These are phyloP conservation scores for Melanostoma mellinum DNA, from an alignment of 2,888 invertebrate genomes.

Conservation along the genomic window DNA sequence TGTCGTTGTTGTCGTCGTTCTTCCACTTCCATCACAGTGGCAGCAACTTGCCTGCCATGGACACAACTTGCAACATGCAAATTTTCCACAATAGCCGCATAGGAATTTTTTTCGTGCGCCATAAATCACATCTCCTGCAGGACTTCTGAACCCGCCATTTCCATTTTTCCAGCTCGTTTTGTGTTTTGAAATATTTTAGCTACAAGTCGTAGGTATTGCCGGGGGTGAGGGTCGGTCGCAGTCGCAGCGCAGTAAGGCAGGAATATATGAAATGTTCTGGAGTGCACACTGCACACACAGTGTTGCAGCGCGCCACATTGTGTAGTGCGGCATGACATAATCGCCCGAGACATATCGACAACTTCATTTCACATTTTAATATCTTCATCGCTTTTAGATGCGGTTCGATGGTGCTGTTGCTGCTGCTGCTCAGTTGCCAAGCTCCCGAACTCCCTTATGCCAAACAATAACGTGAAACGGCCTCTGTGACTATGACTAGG, in stretches of 20 bases:
- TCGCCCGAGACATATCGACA: slow-evolving; percentile 71
- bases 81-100: slow-evolving; percentile 70
- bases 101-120: slow-evolving; percentile 70
- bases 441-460: slow-evolving; percentile 42
- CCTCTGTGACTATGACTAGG: slow-evolving; percentile 11
- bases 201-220: too few species aligned
- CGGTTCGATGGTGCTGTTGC: slow-evolving; percentile 35
- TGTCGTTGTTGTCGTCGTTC: slow-evolving; percentile 45
- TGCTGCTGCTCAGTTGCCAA: slow-evolving; percentile 10
- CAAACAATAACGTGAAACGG: slow-evolving; percentile 32
- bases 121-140: slow-evolving; percentile 73
- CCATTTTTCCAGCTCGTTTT: slow-evolving; percentile 53
- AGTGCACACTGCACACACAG: slow-evolving; percentile 30
- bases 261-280: slow-evolving; percentile 69
- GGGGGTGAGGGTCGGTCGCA: too few species aligned
- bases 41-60: slow-evolving; percentile 43
- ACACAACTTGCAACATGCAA: slow-evolving; percentile 66
- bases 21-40: slow-evolving; percentile 69
- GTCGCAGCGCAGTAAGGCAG: slow-evolving; percentile 35
- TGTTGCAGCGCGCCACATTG: slow-evolving; percentile 50
- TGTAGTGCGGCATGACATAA: slow-evolving; percentile 70
- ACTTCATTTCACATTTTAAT: slow-evolving; percentile 73
- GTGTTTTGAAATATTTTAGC: slow-evolving; percentile 44
- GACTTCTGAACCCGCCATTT: slow-evolving; percentile 72
- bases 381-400: slow-evolving; percentile 63